Evolutionary conservation across 2,797 vertebrate genomes (phyloP).

Genomic region (Enoplosus armatus): DNA sequence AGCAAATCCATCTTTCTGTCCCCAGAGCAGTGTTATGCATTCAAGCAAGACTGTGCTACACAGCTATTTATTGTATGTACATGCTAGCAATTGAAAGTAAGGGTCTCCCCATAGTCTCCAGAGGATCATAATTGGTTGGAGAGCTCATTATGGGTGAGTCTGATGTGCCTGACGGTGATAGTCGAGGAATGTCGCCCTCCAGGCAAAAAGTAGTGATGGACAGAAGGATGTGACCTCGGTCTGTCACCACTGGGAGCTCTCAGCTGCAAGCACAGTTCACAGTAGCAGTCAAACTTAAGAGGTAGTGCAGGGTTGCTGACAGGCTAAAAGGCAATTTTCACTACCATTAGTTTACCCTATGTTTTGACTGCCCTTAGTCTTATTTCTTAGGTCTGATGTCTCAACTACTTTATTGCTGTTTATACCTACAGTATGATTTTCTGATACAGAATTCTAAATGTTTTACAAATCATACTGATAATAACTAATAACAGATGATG

Average conservation of each 20-base stretch:
- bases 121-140: slow-evolving; percentile 65
- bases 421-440: neutral
- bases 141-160: slow-evolving; percentile 63
- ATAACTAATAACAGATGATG: no score
- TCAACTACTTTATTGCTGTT: neutral
- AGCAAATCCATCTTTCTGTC: slow-evolving; percentile 76
- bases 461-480: neutral
- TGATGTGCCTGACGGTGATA: slow-evolving; percentile 52
- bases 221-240: slow-evolving; percentile 46
- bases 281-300: slow-evolving; percentile 41
- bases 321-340: slow-evolving; percentile 15
- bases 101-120: slow-evolving; percentile 37
- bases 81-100: slow-evolving; percentile 53
- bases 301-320: slow-evolving; percentile 26
- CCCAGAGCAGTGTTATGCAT: slow-evolving; percentile 71
- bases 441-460: neutral
- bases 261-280: slow-evolving; percentile 29
- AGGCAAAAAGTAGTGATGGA: slow-evolving; percentile 47
- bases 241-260: slow-evolving; percentile 44
- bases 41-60: slow-evolving; percentile 56
- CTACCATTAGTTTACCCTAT: neutral
- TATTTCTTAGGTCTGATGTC: neutral
- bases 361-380: slow-evolving; percentile 7
- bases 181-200: slow-evolving; percentile 28
- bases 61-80: slow-evolving; percentile 55